phyloP scores from a whole-genome alignment of 2,888 invertebrate genomes.

The Heterodera filipjevi region DNA sequence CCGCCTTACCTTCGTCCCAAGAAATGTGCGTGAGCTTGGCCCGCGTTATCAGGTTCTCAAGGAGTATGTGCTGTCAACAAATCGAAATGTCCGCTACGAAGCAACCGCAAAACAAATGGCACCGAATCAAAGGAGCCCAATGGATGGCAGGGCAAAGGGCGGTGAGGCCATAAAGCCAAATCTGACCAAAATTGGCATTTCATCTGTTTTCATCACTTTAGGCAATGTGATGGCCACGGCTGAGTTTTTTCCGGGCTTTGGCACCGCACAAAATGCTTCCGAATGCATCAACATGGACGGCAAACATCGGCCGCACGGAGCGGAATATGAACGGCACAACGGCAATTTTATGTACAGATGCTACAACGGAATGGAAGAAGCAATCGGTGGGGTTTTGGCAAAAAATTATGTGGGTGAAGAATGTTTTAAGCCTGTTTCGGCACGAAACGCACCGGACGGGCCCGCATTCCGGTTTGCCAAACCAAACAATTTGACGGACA shows the following conservation, averaged over 20 bases:
- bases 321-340: constrained; percentile 43
- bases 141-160: background rate
- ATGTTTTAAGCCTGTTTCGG: constrained; percentile 44
- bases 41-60: constrained; percentile 33
- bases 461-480: constrained; percentile 43
- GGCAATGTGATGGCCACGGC: constrained; percentile 27
- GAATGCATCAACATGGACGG: constrained; percentile 43
- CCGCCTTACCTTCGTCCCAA: background rate
- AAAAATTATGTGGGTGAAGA: too few species aligned
- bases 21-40: constrained; percentile 10
- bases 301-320: constrained; percentile 36
- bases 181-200: background rate
- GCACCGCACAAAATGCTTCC: constrained; percentile 10
- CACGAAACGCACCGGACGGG: constrained; percentile 41
- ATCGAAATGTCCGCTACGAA: constrained; percentile 32
- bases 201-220: constrained; percentile 13
- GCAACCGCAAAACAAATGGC: background rate
- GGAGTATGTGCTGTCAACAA: constrained; percentile 26
- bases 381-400: constrained; percentile 35
- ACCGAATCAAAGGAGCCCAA: background rate
- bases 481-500: constrained; percentile 45
- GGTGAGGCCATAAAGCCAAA: background rate
- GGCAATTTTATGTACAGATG: constrained; percentile 46
- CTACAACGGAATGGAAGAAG: constrained; percentile 46
- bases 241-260: constrained; percentile 14